Percentiles rank a stretch among this genome's conserved stretches.
Evolutionary conservation across 2,113 vertebrate genomes (phyloP).

Genomic region (Glareola pratincola): DNA sequence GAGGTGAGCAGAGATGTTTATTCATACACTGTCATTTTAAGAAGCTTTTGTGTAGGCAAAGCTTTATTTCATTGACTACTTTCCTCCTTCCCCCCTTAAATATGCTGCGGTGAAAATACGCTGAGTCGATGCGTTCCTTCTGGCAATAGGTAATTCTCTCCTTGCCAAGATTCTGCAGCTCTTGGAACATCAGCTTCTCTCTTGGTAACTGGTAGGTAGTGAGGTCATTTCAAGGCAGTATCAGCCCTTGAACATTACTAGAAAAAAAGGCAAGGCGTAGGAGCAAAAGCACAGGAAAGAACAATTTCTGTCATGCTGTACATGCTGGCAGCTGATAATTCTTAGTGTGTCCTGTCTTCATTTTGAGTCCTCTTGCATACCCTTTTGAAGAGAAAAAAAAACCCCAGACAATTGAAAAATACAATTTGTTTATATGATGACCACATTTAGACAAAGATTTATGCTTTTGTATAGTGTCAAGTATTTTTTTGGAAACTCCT

Average conservation of each 20-base stretch:
- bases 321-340: background rate
- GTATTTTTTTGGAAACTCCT: background rate
- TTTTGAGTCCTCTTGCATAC: background rate
- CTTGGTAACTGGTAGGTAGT: background rate
- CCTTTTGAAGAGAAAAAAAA: background rate
- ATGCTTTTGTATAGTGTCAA: background rate
- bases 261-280: background rate
- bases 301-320: background rate
- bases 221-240: background rate
- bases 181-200: background rate
- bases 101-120: background rate
- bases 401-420: background rate
- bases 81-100: background rate
- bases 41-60: background rate
- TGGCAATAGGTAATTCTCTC: constrained; percentile 18
- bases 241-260: background rate
- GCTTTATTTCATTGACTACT: background rate
- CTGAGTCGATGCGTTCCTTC: background rate
- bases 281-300: background rate
- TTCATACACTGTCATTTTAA: background rate
- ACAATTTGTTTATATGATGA: background rate
- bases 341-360: background rate
- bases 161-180: constrained; percentile 13
- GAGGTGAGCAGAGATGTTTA: background rate
- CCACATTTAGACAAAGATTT: background rate